A percentile compares a stretch with the other conserved stretches of the same genome.
phyloP scores from a whole-genome alignment of 2,797 vertebrate genomes.

The Poeciliopsis gracilis region DNA sequence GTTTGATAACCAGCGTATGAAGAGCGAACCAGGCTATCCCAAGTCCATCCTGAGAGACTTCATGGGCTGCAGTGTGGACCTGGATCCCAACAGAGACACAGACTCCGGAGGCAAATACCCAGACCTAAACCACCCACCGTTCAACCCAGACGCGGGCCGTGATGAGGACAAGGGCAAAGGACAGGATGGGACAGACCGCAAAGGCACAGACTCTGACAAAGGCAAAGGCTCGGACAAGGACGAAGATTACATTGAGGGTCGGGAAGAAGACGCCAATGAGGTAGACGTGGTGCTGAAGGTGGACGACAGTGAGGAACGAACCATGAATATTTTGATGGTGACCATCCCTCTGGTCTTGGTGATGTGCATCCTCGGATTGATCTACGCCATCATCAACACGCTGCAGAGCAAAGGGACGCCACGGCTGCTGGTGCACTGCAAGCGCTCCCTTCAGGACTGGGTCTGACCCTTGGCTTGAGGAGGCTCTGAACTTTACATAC shows the following conservation, averaged over 20 bases:
- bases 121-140: conserved; percentile 77
- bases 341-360: conserved; percentile 92
- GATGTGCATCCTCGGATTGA: conserved; percentile 91
- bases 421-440: conserved; percentile 93
- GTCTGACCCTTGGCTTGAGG: conserved; percentile 81
- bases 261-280: conserved; percentile 83
- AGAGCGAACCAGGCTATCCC: conserved; percentile 93
- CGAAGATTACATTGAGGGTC: conserved; percentile 65
- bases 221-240: conserved; percentile 51
- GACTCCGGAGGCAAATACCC: conserved; percentile 82
- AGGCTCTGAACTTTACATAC: conserved; percentile 42
- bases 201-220: conserved; percentile 48
- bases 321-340: conserved; percentile 92
- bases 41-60: conserved; percentile 96
- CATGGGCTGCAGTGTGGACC: conserved; percentile 92
- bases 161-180: conserved; percentile 67
- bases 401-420: conserved; percentile 95
- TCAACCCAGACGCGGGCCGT: conserved; percentile 80
- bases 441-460: conserved; percentile 97
- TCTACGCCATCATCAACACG: conserved; percentile 92
- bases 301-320: conserved; percentile 88
- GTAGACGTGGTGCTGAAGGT: conserved; percentile 95
- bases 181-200: conserved; percentile 35
- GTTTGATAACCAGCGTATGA: conserved; percentile 95
- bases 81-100: conserved; percentile 75